Base-by-base conservation (phyloP, 2,888 invertebrate species). In the Octodonta nipae region DNA sequence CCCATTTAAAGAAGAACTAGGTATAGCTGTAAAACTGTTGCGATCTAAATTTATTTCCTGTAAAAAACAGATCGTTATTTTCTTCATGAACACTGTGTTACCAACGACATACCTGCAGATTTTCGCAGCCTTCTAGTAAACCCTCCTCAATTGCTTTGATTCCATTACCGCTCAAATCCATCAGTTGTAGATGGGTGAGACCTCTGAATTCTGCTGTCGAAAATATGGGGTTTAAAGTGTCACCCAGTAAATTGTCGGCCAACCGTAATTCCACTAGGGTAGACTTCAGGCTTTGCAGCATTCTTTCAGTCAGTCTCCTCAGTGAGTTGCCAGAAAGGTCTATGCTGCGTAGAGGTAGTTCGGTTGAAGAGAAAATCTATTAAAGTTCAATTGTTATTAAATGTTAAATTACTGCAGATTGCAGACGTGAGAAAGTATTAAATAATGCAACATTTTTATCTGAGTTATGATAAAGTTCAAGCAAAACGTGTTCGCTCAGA, bases 201-300 rank as follows among this genome's bases (percentile, higher is more conserved):
- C 79, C 77, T 45, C 83, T 82, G 38, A 89, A 76, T 58, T 88
- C 88, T 15, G 78, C 77, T 25, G 82, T 82, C 12, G 86, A 84
- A 60, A 89, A 89, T 44, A 89, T 86, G 0, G 89, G 89, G 61
- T 88, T 89, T 15, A 89, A 63, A 49, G 82, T 85, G 55, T 89
- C 88, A 1, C 89, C 89, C 15, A 91, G 67, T n/a, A 85, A 64
- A 55, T 91, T 91, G 51, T 85, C 75, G 15, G 80, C 71, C 32
- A 91, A 60, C 10, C 73, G 70, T 22, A 89, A 57, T 46, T 78
- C 78, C 12, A 74, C 73, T 22, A 89, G 63, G 6, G 76, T 75
- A 2, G 70, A 68, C 42, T 70, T 70, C 1, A 82, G 64, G 0
- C 77, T 77, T 11, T 70, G 68, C 26, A 88, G 68, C 2, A 81